phyloP scores from a whole-genome alignment of 2,797 vertebrate genomes.

The Pipistrellus pygmaeus region DNA sequence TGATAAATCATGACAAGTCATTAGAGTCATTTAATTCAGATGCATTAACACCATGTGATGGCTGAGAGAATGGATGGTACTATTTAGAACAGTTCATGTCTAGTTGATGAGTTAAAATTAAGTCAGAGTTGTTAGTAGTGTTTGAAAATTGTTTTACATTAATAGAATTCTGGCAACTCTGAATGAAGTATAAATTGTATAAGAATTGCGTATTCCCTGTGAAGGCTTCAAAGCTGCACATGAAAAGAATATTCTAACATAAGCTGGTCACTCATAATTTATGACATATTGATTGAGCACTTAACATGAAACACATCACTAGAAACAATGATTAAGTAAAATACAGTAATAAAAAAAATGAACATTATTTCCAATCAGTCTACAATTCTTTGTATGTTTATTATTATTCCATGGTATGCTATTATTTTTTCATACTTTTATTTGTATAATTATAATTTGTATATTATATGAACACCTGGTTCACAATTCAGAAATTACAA shows the following conservation, averaged over 20 bases:
- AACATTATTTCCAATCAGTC: background rate
- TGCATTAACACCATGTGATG: conserved; percentile 56
- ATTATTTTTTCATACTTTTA: background rate
- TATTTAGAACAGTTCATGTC: conserved; percentile 64
- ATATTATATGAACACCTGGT: background rate
- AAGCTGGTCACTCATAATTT: background rate
- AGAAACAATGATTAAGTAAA: background rate
- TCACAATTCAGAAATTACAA: background rate
- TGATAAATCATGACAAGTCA: conserved; percentile 81
- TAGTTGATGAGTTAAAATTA: conserved; percentile 74
- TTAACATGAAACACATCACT: background rate
- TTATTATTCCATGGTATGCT: background rate
- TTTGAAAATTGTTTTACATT: conserved; percentile 71
- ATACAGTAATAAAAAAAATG: background rate
- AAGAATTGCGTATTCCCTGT: background rate
- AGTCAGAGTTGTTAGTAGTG: conserved; percentile 64
- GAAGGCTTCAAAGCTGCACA: background rate
- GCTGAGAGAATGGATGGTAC: conserved; percentile 71
- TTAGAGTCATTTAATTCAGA: conserved; percentile 75
- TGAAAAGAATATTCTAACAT: background rate
- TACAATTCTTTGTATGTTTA: background rate
- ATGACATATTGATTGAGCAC: background rate
- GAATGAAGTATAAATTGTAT: conserved; percentile 64
- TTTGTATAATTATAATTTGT: background rate
- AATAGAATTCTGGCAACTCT: conserved; percentile 60